These are phyloP conservation scores for Eristalis pertinax DNA, from an alignment of 2,888 invertebrate species.

Conservation along the genomic window DNA sequence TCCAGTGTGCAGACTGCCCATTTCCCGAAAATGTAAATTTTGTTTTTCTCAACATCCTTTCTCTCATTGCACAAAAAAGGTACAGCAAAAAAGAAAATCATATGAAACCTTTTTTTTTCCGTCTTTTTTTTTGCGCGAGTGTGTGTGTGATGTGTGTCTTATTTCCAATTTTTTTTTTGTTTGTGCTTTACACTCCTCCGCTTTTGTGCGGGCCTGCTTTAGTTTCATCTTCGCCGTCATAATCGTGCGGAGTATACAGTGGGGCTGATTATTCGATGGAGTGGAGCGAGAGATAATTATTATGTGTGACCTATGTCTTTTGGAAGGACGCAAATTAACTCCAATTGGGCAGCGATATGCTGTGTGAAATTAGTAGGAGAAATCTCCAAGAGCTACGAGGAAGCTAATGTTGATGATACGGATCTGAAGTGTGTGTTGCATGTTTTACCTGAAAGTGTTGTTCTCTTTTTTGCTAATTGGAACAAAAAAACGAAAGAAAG, in stretches of 20 bases:
- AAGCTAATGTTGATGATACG: neutral
- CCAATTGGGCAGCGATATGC: neutral
- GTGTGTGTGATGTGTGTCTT: conserved; percentile 10
- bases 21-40: conserved; percentile 63
- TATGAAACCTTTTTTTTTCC: conserved; percentile 37
- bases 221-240: conserved; percentile 57
- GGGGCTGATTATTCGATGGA: conserved; percentile 45
- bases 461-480: neutral
- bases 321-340: neutral
- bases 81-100: conserved; percentile 45
- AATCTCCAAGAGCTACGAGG: neutral
- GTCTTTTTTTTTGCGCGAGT: conserved; percentile 13
- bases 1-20: neutral
- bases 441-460: neutral
- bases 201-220: conserved; percentile 60
- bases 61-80: conserved; percentile 63
- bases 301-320: conserved; percentile 1
- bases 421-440: neutral
- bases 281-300: neutral
- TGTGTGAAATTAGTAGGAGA: neutral
- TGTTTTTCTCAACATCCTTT: conserved; percentile 38
- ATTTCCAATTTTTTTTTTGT: conserved; percentile 28
- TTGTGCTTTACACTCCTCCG: conserved; percentile 47
- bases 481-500: neutral
- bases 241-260: conserved; percentile 50